These are phyloP conservation scores for Drosophila neotestacea DNA, from an alignment of 2,888 invertebrate genomes.

Conservation along the genomic window DNA sequence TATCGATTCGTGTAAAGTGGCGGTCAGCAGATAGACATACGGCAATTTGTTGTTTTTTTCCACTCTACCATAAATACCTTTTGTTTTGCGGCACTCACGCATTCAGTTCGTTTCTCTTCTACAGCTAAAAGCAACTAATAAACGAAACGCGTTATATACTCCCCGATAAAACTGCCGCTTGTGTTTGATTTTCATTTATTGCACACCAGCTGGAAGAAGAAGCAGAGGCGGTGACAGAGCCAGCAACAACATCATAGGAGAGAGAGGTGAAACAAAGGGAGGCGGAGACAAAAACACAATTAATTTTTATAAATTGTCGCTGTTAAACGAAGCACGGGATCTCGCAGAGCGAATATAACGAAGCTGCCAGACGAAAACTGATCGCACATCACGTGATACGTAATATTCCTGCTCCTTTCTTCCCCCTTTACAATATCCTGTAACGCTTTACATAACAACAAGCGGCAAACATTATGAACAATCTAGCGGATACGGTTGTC, in stretches of 20 bases:
- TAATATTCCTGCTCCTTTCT: conserved; percentile 9
- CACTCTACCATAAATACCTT: conserved; percentile 64
- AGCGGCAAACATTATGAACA: conserved; percentile 71
- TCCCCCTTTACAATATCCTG: conserved; percentile 33
- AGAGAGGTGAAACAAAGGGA: conserved; percentile 75
- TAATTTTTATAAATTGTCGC: conserved; percentile 51
- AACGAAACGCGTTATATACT: conserved; percentile 44
- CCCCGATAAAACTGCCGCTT: conserved; percentile 35
- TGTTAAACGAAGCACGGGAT: conserved; percentile 20
- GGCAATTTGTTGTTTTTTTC: conserved; percentile 61
- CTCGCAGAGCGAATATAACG: conserved; percentile 13
- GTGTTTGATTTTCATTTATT: conserved; percentile 50
- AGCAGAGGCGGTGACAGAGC: conserved; percentile 28
- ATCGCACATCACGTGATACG: conserved; percentile 67
- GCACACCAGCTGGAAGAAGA: conserved; percentile 48
- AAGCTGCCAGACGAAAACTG: conserved; percentile 42
- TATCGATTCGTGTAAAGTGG: conserved; percentile 28
- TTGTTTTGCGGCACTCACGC: conserved; percentile 67
- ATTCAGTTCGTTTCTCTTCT: conserved; percentile 67
- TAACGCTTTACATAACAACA: conserved; percentile 65
- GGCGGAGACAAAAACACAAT: conserved; percentile 62
- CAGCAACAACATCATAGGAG: background rate
- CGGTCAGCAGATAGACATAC: conserved; percentile 38
- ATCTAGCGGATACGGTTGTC: conserved; percentile 81
- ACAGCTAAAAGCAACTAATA: conserved; percentile 51